These are phyloP conservation scores for Lasioglossum morio DNA, from an alignment of 2,888 invertebrate genomes.

Conservation along the genomic window DNA sequence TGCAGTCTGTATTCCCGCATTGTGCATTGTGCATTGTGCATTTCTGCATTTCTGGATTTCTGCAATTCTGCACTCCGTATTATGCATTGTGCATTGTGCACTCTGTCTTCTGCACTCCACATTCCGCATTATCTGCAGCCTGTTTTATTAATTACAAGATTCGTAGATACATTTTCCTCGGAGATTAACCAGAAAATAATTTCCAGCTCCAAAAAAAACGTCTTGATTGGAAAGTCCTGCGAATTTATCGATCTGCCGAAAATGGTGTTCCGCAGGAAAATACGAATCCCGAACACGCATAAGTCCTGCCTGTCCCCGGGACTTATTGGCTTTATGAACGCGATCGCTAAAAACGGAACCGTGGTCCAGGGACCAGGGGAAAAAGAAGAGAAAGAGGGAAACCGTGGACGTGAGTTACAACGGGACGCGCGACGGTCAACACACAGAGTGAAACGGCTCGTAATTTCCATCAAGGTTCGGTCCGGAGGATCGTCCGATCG, in stretches of 20 bases:
- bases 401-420: conserved; percentile 46
- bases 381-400: conserved; percentile 41
- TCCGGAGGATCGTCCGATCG: conserved; percentile 47
- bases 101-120: background rate
- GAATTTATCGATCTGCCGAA: background rate
- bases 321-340: conserved; percentile 52
- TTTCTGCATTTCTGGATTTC: background rate
- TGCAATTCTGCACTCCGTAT: background rate
- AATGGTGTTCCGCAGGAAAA: conserved; percentile 31
- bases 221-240: background rate
- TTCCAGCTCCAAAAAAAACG: too few species aligned
- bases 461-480: conserved; percentile 67
- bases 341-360: conserved; percentile 35
- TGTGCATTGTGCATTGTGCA: background rate
- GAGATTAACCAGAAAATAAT: too few species aligned
- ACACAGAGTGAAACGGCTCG: conserved; percentile 56
- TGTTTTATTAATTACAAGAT: background rate
- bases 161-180: background rate
- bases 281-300: conserved; percentile 19
- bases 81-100: background rate
- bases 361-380: conserved; percentile 25
- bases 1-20: background rate
- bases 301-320: conserved; percentile 27
- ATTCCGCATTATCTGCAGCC: background rate
- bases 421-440: conserved; percentile 51